Evolutionary conservation across 1,140 invertebrate species (phyloP).

Genomic region (Dinothrombium tinctorium): DNA sequence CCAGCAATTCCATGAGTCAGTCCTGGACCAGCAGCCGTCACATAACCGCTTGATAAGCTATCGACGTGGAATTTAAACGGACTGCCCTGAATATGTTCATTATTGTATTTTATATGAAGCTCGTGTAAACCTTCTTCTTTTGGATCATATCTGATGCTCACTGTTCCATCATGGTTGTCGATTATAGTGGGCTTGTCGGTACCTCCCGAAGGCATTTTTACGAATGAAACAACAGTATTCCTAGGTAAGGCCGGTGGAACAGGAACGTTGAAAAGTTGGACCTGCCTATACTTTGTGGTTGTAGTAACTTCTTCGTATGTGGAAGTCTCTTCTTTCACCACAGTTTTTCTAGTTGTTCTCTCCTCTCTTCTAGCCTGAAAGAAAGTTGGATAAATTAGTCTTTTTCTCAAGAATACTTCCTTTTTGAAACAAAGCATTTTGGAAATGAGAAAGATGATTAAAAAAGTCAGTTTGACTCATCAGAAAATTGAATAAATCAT

Average conservation of each 20-base stretch:
- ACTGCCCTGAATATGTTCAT: conserved; percentile 78
- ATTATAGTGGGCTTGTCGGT: conserved; percentile 72
- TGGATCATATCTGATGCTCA: conserved; percentile 82
- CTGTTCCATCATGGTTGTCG: conserved; percentile 89
- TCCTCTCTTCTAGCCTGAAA: neutral
- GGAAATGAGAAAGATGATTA: too few species aligned
- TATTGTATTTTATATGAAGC: conserved; percentile 77
- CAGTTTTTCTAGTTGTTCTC: neutral
- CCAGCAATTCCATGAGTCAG: conserved; percentile 59
- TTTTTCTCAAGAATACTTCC: too few species aligned
- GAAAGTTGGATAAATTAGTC: too few species aligned
- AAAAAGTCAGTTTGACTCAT: too few species aligned
- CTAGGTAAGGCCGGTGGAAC: neutral
- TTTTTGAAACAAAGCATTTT: too few species aligned
- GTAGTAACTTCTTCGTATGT: too few species aligned
- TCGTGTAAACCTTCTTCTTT: conserved; percentile 82
- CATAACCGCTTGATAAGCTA: conserved; percentile 64
- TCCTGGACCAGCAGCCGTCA: conserved; percentile 76
- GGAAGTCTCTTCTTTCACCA: neutral
- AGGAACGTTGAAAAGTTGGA: conserved; percentile 1
- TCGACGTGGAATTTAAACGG: conserved; percentile 97
- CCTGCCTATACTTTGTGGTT: conserved; percentile 1
- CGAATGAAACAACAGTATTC: conserved; percentile 5
- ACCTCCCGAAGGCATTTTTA: conserved; percentile 55
- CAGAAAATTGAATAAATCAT: too few species aligned